Conservation (phyloP, 2,113 vertebrate genomes). For the Galemys pyrenaicus region DNA sequence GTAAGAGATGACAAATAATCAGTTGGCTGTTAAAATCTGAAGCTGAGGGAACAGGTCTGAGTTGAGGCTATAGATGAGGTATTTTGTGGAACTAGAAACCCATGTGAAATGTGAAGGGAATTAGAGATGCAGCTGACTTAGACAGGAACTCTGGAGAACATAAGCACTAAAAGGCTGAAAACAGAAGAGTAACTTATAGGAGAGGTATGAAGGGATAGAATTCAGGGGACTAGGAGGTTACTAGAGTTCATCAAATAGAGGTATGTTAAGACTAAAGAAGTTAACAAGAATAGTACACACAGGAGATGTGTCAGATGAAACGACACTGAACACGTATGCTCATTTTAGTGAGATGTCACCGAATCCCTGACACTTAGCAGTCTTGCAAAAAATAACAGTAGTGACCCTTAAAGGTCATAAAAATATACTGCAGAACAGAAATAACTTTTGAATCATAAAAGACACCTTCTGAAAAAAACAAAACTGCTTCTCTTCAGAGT, state of each 20-base stretch:
- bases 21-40: background rate
- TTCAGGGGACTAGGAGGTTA: background rate
- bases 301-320: background rate
- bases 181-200: background rate
- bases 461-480: too few relatives aligned
- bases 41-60: background rate
- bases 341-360: background rate
- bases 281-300: background rate
- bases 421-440: background rate
- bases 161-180: background rate
- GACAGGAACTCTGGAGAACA: background rate
- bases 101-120: background rate
- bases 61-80: background rate
- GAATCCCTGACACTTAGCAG: conserved; percentile 1
- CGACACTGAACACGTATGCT: background rate
- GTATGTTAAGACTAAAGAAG: background rate
- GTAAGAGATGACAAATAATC: background rate
- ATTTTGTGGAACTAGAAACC: background rate
- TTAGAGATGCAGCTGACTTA: background rate
- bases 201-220: background rate
- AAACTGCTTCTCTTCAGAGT: background rate
- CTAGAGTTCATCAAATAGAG: background rate
- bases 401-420: background rate
- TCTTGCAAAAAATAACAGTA: background rate
- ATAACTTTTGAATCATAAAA: background rate